Evolutionary conservation across 2,797 vertebrate species (phyloP).

Genomic region (Carcharodon carcharias): DNA sequence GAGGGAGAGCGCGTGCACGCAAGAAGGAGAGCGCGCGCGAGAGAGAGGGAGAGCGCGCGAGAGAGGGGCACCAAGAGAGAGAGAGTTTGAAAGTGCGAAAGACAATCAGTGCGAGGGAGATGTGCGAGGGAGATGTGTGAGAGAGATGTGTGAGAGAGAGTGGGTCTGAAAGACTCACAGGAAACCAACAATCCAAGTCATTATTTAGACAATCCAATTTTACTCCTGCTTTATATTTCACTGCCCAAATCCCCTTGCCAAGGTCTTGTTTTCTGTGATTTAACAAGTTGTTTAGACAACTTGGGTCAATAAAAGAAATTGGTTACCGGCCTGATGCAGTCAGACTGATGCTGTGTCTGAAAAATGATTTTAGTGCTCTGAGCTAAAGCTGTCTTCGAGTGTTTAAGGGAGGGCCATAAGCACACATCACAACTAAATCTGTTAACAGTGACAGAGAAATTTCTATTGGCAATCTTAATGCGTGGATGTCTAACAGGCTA

Average conservation of each 20-base stretch:
- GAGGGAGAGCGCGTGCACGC: too few species aligned
- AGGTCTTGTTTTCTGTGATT: constrained; percentile 33
- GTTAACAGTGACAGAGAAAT: neutral
- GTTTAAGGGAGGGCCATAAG: neutral
- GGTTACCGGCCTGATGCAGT: constrained; percentile 11
- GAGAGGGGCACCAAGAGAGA: too few species aligned
- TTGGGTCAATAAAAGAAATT: constrained; percentile 38
- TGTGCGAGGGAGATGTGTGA: neutral
- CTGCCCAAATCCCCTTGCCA: constrained; percentile 25
- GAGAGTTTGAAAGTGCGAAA: too few species aligned
- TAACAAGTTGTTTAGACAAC: constrained; percentile 38
- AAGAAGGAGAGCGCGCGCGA: too few species aligned
- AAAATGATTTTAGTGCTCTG: constrained; percentile 35
- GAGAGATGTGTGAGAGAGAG: neutral
- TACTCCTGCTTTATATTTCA: constrained; percentile 21
- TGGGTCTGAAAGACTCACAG: neutral
- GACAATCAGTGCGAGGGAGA: neutral
- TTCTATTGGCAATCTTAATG: neutral
- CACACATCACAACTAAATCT: constrained; percentile 24
- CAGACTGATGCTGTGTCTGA: constrained; percentile 9
- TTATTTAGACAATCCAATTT: constrained; percentile 36
- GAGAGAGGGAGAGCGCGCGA: too few species aligned
- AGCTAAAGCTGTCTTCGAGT: constrained; percentile 7
- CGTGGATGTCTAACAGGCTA: neutral
- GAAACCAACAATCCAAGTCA: neutral